Evolutionary conservation across 1,140 invertebrate genomes (phyloP), one percentile per base, ranked within the genome.

Genomic region (Tetramorium parvispinum): DNA sequence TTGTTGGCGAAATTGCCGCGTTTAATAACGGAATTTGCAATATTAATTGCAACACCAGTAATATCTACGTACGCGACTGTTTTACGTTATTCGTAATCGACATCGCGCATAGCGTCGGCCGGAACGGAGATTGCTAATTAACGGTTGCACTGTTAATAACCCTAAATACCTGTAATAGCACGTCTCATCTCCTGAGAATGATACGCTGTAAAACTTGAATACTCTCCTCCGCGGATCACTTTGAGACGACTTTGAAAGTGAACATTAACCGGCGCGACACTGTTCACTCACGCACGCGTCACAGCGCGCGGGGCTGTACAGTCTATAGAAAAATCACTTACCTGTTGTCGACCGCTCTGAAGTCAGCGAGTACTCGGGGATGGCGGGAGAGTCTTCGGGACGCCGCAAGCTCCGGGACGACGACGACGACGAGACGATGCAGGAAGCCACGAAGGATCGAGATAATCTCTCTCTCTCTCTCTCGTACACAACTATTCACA

Each of bases 21-120:
- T 73, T 82, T 73, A 57, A 83, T 73, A 73, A 83, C 51, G 40
- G 43, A 73, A 83, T 83, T 73, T 83, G 71, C 79, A 75, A 83
- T 83, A 83, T 83, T 83, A 83, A 83, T 83, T 59, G 51, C 43
- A 27, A 83, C 43, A 37, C 61, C 27, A 46, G 68, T 40, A 21
- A 61, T 75, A 49, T 37, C 21, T 16, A 18, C 24, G 51, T 37
- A 59, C 66, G 11, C 40, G 66, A 73, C 65, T 59, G 24, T 75
- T 75, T 83, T 83, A 61, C 55, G 43, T 83, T 83, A 83, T 43
- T 83, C 53, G 55, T 59, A 83, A 83, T 79, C 61, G 51, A 46
- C 77, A 37, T 13, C 27, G 61, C 77, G 27, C 46, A 24, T 13
- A 7, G 51, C 53, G 18, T 24, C 40, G 24, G 18, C 13, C 55